phyloP scores from a whole-genome alignment of 2,113 vertebrate species.

The Mustela nigripes region DNA sequence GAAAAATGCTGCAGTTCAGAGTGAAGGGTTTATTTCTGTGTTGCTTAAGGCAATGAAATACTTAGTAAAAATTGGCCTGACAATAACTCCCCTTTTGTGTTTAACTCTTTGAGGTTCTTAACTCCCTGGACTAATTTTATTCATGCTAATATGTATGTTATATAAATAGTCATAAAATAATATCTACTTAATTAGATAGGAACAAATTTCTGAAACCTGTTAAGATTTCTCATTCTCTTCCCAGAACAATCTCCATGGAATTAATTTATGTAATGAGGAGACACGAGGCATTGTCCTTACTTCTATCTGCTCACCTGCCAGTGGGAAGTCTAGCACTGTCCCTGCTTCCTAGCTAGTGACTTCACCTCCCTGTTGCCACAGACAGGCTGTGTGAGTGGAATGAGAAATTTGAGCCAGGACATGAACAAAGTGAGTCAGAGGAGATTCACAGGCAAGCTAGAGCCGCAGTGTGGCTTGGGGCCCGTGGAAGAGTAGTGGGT shows the following conservation, averaged over 20 bases:
- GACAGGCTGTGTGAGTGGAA: background rate
- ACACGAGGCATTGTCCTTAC: background rate
- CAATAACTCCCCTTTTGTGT: background rate
- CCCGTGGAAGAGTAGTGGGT: no score
- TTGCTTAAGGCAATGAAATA: background rate
- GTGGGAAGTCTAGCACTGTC: background rate
- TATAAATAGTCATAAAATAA: background rate
- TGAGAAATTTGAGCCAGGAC: background rate
- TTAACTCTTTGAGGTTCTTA: slow-evolving; percentile 45
- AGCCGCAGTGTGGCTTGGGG: background rate
- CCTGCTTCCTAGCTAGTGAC: background rate
- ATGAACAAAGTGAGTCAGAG: background rate
- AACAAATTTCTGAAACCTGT: background rate
- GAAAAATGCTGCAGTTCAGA: background rate
- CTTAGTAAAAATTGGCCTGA: background rate
- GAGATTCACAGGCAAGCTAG: background rate
- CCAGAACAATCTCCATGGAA: background rate
- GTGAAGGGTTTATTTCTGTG: background rate
- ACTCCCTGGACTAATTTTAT: background rate
- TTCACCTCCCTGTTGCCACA: background rate
- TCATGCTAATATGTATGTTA: background rate
- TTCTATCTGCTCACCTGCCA: background rate
- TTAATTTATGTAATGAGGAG: background rate
- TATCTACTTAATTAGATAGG: background rate
- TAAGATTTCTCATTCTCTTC: slow-evolving; percentile 13